These are phyloP conservation scores for Polyergus mexicanus DNA, from an alignment of 1,140 invertebrate genomes.

Conservation along the genomic window DNA sequence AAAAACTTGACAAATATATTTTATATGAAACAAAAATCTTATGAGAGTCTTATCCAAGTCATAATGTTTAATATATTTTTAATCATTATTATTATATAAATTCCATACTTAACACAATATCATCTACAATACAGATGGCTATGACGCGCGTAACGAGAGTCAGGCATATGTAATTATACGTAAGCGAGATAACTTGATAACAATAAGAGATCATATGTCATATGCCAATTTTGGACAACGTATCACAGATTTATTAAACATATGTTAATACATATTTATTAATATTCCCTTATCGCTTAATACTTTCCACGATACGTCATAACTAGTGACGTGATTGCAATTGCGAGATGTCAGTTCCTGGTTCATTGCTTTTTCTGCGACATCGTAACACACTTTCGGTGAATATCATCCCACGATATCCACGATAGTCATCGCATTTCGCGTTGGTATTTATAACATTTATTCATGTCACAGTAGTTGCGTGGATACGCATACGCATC, in stretches of 20 bases:
- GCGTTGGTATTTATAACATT: slow-evolving; percentile 4
- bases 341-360: neutral
- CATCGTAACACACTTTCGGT: neutral
- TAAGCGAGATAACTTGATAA: neutral
- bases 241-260: neutral
- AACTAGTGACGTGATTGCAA: neutral
- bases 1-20: neutral
- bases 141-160: neutral
- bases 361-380: neutral
- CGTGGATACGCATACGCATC: slow-evolving; percentile 5
- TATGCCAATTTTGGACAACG: neutral
- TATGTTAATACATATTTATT: neutral
- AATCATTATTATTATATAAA: neutral
- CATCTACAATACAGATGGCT: neutral
- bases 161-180: too few species aligned
- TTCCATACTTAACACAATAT: neutral
- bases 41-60: too few species aligned
- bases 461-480: slow-evolving; percentile 47
- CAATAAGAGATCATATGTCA: neutral
- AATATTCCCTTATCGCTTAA: neutral
- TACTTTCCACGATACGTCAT: neutral
- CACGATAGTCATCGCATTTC: neutral
- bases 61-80: neutral
- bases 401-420: slow-evolving; percentile 23
- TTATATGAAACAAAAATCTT: neutral